phyloP scores from a whole-genome alignment of 2,888 invertebrate species.

The Quadroppia sp. region DNA sequence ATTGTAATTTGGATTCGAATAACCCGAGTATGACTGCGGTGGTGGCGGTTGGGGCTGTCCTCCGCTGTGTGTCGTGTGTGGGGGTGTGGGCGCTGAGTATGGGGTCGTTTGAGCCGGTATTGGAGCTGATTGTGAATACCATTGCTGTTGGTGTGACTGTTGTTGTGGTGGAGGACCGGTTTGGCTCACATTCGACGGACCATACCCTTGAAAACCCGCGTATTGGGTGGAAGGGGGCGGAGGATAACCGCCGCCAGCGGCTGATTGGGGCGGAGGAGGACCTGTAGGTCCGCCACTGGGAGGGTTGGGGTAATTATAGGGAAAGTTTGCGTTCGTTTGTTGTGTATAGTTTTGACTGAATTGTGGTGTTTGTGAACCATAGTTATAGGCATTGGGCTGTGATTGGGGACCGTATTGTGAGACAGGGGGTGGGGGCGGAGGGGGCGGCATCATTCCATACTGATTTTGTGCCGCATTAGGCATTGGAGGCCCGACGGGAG shows the following conservation, averaged over 20 bases:
- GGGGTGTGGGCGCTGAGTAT: background rate
- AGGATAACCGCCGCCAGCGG: conserved; percentile 9
- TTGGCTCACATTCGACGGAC: conserved; percentile 20
- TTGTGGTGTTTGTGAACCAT: conserved; percentile 26
- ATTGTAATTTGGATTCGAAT: conserved; percentile 29
- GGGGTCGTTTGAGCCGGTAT: conserved; percentile 10
- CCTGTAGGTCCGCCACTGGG: conserved; percentile 15
- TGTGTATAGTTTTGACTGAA: conserved; percentile 15
- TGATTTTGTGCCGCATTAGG: conserved; percentile 10
- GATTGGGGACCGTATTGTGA: conserved; percentile 31
- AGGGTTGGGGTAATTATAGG: conserved; percentile 14
- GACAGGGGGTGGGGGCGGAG: conserved; percentile 25
- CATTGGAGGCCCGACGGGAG: conserved; percentile 10
- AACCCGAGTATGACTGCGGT: conserved; percentile 29
- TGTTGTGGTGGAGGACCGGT: conserved; percentile 32
- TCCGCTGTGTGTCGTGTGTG: conserved; percentile 20
- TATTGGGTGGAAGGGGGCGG: conserved; percentile 33
- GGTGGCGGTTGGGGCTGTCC: conserved; percentile 31
- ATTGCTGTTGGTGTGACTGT: conserved; percentile 20
- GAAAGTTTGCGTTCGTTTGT: conserved; percentile 10
- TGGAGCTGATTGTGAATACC: conserved; percentile 31
- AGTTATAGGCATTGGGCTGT: conserved; percentile 24
- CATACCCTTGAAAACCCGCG: conserved; percentile 38
- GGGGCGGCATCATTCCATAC: conserved; percentile 36
- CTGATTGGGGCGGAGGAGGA: conserved; percentile 40